Evolutionary conservation across 2,888 invertebrate species (phyloP).

Genomic region (Hirtodrosophila trivittata): DNA sequence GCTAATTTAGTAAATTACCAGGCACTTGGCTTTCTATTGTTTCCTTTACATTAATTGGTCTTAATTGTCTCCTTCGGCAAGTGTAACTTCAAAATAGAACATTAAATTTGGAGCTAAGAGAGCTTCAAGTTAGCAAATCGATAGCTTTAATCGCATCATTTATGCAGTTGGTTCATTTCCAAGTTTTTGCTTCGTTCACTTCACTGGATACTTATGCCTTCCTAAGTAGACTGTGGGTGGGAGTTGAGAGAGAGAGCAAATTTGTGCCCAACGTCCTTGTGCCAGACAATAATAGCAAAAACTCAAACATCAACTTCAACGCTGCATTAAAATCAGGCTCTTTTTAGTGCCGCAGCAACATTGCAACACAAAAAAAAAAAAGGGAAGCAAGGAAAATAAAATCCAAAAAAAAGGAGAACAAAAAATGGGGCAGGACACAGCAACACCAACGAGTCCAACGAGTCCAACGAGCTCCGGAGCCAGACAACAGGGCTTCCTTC

Average conservation of each 20-base stretch:
- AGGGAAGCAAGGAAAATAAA: slow-evolving; percentile 14
- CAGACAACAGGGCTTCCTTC: slow-evolving; percentile 47
- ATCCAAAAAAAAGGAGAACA: slow-evolving; percentile 9
- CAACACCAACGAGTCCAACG: slow-evolving; percentile 17
- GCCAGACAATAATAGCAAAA: slow-evolving; percentile 58
- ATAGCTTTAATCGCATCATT: slow-evolving; percentile 35
- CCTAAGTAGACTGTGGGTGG: neutral
- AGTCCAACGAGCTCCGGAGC: slow-evolving; percentile 33
- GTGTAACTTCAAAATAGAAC: too few species aligned
- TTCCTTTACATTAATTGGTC: too few species aligned
- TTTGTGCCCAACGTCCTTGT: slow-evolving; percentile 67
- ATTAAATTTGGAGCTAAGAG: too few species aligned
- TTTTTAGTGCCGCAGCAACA: slow-evolving; percentile 27
- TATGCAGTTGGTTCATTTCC: slow-evolving; percentile 18
- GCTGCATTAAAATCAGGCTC: slow-evolving; percentile 61
- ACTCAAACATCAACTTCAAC: slow-evolving; percentile 69
- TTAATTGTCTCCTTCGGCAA: too few species aligned
- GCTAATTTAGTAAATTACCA: too few species aligned
- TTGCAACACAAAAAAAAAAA: slow-evolving; percentile 20
- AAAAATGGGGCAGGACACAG: slow-evolving; percentile 37
- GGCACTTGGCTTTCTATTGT: too few species aligned
- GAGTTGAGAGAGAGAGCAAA: slow-evolving; percentile 22
- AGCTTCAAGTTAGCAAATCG: slow-evolving; percentile 30
- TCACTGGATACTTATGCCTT: slow-evolving; percentile 3
- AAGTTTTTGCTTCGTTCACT: neutral